Conservation (phyloP, 2,888 invertebrate genomes). For the Brachynemurus nebulosus region DNA sequence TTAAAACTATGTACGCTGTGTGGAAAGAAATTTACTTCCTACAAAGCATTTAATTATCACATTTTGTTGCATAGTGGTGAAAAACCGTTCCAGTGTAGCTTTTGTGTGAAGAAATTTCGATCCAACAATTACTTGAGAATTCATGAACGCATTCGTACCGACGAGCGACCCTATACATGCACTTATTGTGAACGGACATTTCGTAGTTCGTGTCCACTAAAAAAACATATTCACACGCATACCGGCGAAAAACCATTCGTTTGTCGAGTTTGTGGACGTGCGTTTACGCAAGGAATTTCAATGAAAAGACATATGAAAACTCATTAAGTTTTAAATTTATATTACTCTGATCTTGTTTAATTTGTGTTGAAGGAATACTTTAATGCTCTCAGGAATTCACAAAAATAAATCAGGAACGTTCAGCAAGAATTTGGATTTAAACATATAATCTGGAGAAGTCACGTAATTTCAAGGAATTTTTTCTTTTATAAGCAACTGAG, state of each 20-base stretch:
- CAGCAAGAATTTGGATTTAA: no score
- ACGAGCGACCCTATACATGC: neutral
- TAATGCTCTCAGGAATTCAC: no score
- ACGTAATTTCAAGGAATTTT: no score
- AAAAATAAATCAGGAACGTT: no score
- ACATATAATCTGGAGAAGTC: no score
- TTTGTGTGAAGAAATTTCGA: neutral
- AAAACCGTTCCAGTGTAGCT: neutral
- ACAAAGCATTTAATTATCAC: neutral
- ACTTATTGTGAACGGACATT: neutral
- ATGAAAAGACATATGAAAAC: neutral
- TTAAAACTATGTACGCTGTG: neutral
- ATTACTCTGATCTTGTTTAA: no score
- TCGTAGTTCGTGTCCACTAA: neutral
- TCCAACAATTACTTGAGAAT: neutral
- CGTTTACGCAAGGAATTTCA: neutral
- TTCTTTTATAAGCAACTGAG: no score
- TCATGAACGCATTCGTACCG: neutral
- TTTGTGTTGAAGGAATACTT: no score
- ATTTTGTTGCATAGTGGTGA: neutral
- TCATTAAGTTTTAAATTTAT: no score
- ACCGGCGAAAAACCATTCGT: neutral
- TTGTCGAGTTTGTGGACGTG: neutral
- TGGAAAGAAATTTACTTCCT: neutral
- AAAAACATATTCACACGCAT: neutral